Base-by-base conservation (phyloP, 2,113 vertebrate genomes). In the Notothenia rossii region DNA sequence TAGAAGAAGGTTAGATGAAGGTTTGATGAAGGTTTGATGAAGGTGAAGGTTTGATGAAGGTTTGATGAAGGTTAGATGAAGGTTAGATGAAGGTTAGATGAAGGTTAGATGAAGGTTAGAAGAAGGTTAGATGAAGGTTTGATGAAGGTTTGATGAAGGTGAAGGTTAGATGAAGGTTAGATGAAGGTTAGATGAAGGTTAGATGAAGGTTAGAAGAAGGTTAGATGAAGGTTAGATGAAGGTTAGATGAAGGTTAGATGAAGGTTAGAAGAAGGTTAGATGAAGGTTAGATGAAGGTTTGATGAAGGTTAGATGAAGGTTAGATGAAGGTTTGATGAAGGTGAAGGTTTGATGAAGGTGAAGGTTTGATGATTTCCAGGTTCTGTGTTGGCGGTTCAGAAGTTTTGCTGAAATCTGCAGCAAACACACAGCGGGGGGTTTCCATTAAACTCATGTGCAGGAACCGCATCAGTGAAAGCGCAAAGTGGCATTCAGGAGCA, bases 401-500 rank as follows among this genome's bases (percentile, higher is more conserved):
- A 5, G 33, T 75, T 20, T 60, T 51, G 63, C 72, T 79, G 50
- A 81, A 63, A 25, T 69, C n/a, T 62, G 67, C 58, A 75, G 66
- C 20, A 64, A 0, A 56, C n/a, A 46, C 66, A 4, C 64, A 33
- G 10, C 12, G 63, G 60, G 49, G 22, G 25, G 59, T 3, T 0
- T 60, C 65, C 10, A 79, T 77, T 79, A 85, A 85, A 85, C 36
- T 33, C 68, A 49, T 7, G 64, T 7, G 71, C 75, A 77, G 75
- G 83, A 79, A 22, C 67, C 0, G 63, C 80, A 10, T 85, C 36
- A 61, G 77, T 59, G 83, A 73, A 77, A 84, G 77, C 0, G 45
- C 88, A 73, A 46, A 77, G 63, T 65, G 70, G 77, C 81, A 25
- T 85, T 82, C 59, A 58, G 15, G 70, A 70, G 78, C 83, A n/a